phyloP scores from a whole-genome alignment of 1,140 invertebrate species.

The Trichonephila clavipes region DNA sequence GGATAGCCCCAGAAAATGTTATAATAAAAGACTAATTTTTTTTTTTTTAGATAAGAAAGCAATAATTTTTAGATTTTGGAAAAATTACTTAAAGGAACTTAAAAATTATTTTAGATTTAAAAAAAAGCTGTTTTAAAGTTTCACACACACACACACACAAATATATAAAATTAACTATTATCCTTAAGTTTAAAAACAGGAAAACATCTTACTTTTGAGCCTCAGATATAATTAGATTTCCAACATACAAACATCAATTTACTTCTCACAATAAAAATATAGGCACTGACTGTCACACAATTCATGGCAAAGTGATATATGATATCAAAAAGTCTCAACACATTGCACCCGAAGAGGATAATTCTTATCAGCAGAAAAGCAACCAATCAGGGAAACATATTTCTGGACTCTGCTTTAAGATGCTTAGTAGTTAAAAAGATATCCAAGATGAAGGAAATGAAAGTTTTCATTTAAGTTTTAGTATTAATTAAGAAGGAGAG shows the following conservation, averaged over 20 bases:
- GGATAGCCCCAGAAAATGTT: too few relatives aligned
- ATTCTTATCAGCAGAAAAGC: constrained; percentile 14
- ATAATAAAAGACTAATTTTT: too few relatives aligned
- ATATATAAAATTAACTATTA: too few relatives aligned
- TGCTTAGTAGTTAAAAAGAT: neutral
- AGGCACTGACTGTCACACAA: neutral
- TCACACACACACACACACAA: too few relatives aligned
- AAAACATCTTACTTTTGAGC: neutral
- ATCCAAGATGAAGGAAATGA: neutral
- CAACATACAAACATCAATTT: constrained; percentile 15
- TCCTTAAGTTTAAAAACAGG: neutral
- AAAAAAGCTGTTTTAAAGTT: too few relatives aligned
- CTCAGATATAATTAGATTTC: constrained; percentile 52
- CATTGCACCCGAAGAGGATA: constrained; percentile 2
- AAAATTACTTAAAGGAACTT: too few relatives aligned
- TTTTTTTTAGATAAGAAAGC: too few relatives aligned
- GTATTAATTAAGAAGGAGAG: too few relatives aligned
- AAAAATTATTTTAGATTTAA: too few relatives aligned
- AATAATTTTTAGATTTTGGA: too few relatives aligned
- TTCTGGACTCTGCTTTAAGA: neutral
- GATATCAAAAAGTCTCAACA: neutral
- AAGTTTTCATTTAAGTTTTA: too few relatives aligned
- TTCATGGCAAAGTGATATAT: constrained; percentile 22
- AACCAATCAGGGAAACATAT: constrained; percentile 56
- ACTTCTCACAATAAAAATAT: neutral